Conservation (phyloP, 1,140 invertebrate genomes). For the Hypothenemus hampei region DNA sequence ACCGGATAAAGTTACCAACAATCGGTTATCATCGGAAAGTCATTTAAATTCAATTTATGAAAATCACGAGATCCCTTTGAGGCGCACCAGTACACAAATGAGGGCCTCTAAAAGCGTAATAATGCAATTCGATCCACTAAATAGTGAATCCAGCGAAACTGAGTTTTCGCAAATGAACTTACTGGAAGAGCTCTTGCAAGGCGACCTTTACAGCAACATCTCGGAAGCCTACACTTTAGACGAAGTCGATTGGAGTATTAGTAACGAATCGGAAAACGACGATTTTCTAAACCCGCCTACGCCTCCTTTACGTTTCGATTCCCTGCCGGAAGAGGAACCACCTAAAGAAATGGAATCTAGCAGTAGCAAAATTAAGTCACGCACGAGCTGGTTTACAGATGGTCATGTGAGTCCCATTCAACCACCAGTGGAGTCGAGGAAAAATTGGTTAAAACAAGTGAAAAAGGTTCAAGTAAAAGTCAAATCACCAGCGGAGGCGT, state of each 20-base stretch:
- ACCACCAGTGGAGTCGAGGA: slow-evolving; percentile 12
- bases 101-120: slow-evolving; percentile 40
- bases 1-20: slow-evolving; percentile 28
- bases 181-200: slow-evolving; percentile 41
- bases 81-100: background rate
- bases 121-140: slow-evolving; percentile 43
- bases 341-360: slow-evolving; percentile 1
- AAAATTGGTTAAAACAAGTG: slow-evolving; percentile 39
- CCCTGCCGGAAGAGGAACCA: slow-evolving; percentile 38
- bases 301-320: slow-evolving; percentile 50
- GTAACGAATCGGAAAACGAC: slow-evolving; percentile 41
- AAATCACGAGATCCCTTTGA: slow-evolving; percentile 12
- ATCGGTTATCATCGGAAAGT: background rate
- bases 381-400: slow-evolving; percentile 36
- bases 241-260: slow-evolving; percentile 42
- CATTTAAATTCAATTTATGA: slow-evolving; percentile 21
- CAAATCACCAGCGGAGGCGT: slow-evolving; percentile 39
- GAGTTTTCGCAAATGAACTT: slow-evolving; percentile 30
- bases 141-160: slow-evolving; percentile 5
- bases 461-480: no score
- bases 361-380: background rate
- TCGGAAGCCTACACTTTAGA: slow-evolving; percentile 37
- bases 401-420: background rate
- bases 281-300: slow-evolving; percentile 47
- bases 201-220: slow-evolving; percentile 40